phyloP scores from a whole-genome alignment of 2,888 invertebrate genomes.

The Anoplius nigerrimus region DNA sequence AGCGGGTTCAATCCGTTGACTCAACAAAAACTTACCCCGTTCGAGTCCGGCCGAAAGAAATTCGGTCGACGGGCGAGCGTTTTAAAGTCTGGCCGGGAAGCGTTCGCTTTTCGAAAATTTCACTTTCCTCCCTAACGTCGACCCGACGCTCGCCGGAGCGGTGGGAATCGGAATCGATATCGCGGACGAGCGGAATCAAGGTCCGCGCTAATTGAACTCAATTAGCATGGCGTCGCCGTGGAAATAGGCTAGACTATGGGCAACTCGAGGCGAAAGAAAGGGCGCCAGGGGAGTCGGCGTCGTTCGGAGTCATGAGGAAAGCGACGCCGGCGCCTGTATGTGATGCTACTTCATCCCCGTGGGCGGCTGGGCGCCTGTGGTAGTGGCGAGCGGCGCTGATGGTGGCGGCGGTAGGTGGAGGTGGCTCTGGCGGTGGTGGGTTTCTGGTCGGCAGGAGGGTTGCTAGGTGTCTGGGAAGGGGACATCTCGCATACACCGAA shows the following conservation, averaged over 20 bases:
- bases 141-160: no score
- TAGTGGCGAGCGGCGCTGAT: no score
- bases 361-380: neutral
- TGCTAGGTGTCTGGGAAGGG: neutral
- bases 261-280: neutral
- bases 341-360: neutral
- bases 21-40: no score
- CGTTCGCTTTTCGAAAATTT: neutral
- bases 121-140: neutral
- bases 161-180: neutral
- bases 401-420: neutral
- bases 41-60: no score
- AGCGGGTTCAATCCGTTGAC: no score
- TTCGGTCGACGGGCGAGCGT: no score
- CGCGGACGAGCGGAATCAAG: neutral
- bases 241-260: neutral
- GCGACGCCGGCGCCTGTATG: neutral
- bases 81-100: no score
- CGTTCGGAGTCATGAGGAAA: neutral
- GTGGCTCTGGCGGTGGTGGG: constrained; percentile 8
- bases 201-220: neutral
- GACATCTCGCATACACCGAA: constrained; percentile 33
- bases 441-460: constrained; percentile 38
- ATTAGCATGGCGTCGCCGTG: neutral
- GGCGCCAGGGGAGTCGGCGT: neutral